phyloP scores from a whole-genome alignment of 2,113 vertebrate genomes.

The Kobus ellipsiprymnus region DNA sequence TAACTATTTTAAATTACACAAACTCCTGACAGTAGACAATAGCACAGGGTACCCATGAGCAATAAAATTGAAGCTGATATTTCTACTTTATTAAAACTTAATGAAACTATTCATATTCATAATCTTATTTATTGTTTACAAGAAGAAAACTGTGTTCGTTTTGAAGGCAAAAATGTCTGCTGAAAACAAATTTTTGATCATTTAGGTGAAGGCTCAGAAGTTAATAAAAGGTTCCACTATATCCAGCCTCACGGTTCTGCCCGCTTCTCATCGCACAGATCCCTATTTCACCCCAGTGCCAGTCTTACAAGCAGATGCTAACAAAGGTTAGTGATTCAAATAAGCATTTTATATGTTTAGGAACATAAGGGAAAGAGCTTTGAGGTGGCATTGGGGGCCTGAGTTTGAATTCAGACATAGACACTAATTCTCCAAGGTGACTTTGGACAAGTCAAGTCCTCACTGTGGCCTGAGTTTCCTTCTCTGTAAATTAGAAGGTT shows the following conservation, averaged over 20 bases:
- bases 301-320: constrained; percentile 63
- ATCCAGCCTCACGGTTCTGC: constrained; percentile 56
- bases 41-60: constrained; percentile 21
- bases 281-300: constrained; percentile 62
- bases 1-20: constrained; percentile 75
- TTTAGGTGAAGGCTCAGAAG: constrained; percentile 77
- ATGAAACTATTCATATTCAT: constrained; percentile 67
- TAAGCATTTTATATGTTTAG: background rate
- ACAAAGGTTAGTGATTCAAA: constrained; percentile 79
- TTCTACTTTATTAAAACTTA: constrained; percentile 74
- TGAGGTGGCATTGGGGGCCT: background rate
- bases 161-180: background rate
- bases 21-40: constrained; percentile 59
- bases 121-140: constrained; percentile 68
- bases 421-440: background rate
- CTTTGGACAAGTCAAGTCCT: background rate
- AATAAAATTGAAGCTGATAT: constrained; percentile 65
- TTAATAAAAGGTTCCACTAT: constrained; percentile 60
- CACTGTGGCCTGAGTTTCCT: background rate
- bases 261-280: constrained; percentile 44
- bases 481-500: background rate
- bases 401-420: background rate
- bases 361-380: background rate
- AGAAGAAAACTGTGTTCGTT: constrained; percentile 46
- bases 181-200: constrained; percentile 51